These are phyloP conservation scores for Dipodomys merriami DNA, from an alignment of 2,113 vertebrate genomes.

Conservation along the genomic window DNA sequence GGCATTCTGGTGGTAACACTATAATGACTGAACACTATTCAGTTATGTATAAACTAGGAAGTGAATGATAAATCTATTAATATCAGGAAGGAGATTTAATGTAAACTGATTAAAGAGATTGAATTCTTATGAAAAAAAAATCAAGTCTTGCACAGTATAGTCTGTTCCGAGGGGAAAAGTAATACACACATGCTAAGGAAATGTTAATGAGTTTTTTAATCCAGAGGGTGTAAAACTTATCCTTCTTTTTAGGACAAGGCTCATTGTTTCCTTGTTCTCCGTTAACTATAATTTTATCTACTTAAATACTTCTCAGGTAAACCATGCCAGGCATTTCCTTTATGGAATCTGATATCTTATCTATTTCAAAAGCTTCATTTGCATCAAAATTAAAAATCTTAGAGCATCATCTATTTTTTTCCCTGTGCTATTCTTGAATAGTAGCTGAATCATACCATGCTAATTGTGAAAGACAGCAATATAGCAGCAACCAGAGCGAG, in stretches of 20 bases:
- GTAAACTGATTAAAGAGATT: constrained; percentile 4
- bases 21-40: background rate
- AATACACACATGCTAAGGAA: background rate
- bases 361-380: background rate
- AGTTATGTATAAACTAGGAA: background rate
- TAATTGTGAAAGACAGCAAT: background rate
- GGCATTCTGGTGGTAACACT: background rate
- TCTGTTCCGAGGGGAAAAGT: background rate
- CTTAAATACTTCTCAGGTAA: background rate
- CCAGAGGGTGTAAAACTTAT: background rate
- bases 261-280: constrained; percentile 2
- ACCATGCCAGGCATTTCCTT: background rate
- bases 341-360: background rate
- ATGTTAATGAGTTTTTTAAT: background rate
- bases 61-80: background rate
- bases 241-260: background rate
- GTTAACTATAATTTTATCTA: background rate
- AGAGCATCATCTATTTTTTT: background rate
- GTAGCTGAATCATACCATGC: background rate
- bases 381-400: background rate
- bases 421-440: background rate
- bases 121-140: background rate
- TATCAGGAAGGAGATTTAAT: background rate
- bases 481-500: background rate
- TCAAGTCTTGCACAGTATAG: background rate